These are phyloP conservation scores for Polydrusus cervinus DNA, from an alignment of 2,888 invertebrate genomes.

Conservation along the genomic window DNA sequence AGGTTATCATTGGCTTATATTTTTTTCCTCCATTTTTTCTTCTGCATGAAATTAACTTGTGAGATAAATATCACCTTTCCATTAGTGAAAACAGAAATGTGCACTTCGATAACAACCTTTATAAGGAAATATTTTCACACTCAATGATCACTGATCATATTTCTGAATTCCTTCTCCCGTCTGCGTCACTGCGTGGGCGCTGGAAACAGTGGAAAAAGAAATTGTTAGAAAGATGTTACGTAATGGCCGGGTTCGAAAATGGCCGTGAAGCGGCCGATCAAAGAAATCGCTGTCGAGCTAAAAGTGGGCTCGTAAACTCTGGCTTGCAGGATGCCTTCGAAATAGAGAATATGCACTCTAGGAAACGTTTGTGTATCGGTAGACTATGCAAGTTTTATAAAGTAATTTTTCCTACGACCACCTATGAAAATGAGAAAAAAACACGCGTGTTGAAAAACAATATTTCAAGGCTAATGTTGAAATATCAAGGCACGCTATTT, in stretches of 20 bases:
- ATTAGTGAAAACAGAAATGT: no score
- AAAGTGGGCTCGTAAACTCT: constrained; percentile 52
- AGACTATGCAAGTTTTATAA: neutral
- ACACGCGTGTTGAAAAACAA: no score
- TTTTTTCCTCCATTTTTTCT: no score
- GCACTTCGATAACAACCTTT: no score
- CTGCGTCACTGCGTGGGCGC: constrained; percentile 9
- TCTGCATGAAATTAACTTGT: no score
- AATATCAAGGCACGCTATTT: no score
- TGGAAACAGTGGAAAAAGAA: constrained; percentile 13
- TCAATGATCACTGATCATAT: neutral
- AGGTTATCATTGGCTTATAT: no score
- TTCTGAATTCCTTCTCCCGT: neutral
- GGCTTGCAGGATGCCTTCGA: constrained; percentile 30
- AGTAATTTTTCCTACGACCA: no score
- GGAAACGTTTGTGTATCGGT: constrained; percentile 34
- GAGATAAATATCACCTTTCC: no score
- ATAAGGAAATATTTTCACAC: neutral
- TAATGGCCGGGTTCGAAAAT: constrained; percentile 47
- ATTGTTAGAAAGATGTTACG: constrained; percentile 37
- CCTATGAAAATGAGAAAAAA: no score
- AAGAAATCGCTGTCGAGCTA: constrained; percentile 50
- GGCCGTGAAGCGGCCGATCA: constrained; percentile 49
- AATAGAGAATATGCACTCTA: constrained; percentile 50
- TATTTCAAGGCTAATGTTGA: no score